A percentile compares a stretch with the other conserved stretches of the same genome.
Conservation (phyloP, 2,888 invertebrate species). For the Sphaerophoria rueppellii region DNA sequence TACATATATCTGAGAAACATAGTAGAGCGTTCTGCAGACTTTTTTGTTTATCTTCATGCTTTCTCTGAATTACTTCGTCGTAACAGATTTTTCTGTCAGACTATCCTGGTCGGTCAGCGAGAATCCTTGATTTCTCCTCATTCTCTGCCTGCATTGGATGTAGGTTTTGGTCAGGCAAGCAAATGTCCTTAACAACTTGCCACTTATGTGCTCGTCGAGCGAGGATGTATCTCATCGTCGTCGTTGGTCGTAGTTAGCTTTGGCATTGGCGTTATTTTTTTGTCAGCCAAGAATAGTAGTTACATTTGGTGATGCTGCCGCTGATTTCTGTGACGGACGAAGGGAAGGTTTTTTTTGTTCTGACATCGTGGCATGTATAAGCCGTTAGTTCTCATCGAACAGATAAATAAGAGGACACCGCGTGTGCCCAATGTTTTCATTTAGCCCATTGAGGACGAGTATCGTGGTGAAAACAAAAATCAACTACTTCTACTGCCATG, state of each 20-base stretch:
- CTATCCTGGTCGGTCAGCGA: not conserved
- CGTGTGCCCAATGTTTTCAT: conserved; percentile 76
- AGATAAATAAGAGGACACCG: conserved; percentile 74
- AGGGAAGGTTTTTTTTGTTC: conserved; percentile 36
- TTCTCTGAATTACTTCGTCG: conserved; percentile 64
- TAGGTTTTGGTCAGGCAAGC: conserved; percentile 60
- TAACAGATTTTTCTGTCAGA: conserved; percentile 72
- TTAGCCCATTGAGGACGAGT: conserved; percentile 47
- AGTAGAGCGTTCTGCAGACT: conserved; percentile 25
- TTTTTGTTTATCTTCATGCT: conserved; percentile 24
- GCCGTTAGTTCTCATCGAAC: conserved; percentile 69
- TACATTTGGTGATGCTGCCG: conserved; percentile 51
- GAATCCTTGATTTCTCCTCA: conserved; percentile 40
- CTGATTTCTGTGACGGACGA: conserved; percentile 28
- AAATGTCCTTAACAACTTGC: conserved; percentile 68
- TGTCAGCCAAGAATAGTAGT: conserved; percentile 48
- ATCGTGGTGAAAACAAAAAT: conserved; percentile 60
- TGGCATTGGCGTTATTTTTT: conserved; percentile 1
- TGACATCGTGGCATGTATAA: conserved; percentile 69
- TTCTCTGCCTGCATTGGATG: not conserved
- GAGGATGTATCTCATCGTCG: conserved; percentile 54
- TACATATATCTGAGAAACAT: conserved; percentile 54
- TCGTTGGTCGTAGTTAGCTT: not conserved
- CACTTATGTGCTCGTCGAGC: conserved; percentile 52
- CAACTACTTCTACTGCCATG: conserved; percentile 42